A percentile compares a stretch with the other conserved stretches of the same genome.
Conservation (phyloP, 2,113 vertebrate genomes). For the Entosphenus tridentatus region DNA sequence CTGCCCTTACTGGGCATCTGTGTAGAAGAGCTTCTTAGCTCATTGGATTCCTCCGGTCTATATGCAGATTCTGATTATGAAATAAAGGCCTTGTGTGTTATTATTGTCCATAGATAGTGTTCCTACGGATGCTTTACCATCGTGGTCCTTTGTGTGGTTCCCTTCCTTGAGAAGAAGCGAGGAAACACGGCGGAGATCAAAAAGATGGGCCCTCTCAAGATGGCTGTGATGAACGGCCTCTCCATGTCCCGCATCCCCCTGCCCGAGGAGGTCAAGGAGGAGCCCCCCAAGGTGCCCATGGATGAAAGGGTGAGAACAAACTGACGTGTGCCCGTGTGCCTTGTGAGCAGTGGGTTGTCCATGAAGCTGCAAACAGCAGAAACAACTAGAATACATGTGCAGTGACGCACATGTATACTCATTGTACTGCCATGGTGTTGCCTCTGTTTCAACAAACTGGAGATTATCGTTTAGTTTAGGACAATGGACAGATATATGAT, state of each 20-base stretch:
- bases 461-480: too few relatives aligned
- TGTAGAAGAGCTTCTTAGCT: neutral
- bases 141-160: too few relatives aligned
- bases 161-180: constrained; percentile 51
- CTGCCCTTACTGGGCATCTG: neutral
- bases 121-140: too few relatives aligned
- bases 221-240: constrained; percentile 70
- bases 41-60: neutral
- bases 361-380: constrained; percentile 9
- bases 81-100: constrained; percentile 22
- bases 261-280: constrained; percentile 37
- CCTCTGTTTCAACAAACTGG: too few relatives aligned
- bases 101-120: constrained; percentile 28
- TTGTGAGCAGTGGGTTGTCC: constrained; percentile 4
- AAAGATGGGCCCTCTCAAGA: constrained; percentile 66
- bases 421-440: too few relatives aligned
- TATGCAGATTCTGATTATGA: neutral
- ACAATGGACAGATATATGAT: too few relatives aligned
- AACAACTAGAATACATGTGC: constrained; percentile 7
- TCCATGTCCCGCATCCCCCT: constrained; percentile 52
- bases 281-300: constrained; percentile 31
- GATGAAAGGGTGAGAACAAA: constrained; percentile 55
- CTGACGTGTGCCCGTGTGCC: neutral
- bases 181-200: constrained; percentile 68
- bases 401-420: neutral